Percentiles rank a stretch among this genome's conserved stretches.
phyloP scores from a whole-genome alignment of 2,797 vertebrate genomes.

The Phylloscopus collybita region DNA sequence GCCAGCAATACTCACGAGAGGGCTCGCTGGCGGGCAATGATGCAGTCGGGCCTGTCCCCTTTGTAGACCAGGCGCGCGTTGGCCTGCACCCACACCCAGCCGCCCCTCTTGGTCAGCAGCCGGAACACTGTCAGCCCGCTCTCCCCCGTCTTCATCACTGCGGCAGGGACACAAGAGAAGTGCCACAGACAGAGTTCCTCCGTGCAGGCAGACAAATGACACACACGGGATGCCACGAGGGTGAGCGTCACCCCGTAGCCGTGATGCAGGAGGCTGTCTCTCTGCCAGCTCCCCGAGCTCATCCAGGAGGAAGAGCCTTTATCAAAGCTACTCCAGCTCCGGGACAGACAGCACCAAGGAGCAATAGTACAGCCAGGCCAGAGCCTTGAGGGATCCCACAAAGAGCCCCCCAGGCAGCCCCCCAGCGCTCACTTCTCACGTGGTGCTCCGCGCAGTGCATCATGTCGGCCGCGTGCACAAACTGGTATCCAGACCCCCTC shows the following conservation, averaged over 20 bases:
- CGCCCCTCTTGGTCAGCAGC: constrained; percentile 84
- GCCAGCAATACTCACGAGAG: constrained; percentile 76
- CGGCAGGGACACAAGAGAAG: neutral
- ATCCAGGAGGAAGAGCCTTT: neutral
- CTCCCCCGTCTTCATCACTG: constrained; percentile 87
- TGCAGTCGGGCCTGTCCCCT: constrained; percentile 82
- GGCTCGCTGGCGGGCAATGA: constrained; percentile 82
- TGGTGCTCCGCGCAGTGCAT: constrained; percentile 61
- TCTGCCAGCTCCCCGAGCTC: neutral
- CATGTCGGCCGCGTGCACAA: constrained; percentile 43
- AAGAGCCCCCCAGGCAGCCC: fast-evolving
- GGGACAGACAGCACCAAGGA: neutral
- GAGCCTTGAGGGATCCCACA: neutral
- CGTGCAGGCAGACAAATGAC: fast-evolving
- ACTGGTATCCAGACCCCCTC: constrained; percentile 51
- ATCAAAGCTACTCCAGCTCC: neutral
- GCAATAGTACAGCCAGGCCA: fast-evolving
- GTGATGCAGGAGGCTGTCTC: fast-evolving
- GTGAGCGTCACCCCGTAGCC: fast-evolving
- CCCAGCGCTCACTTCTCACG: constrained; percentile 28
- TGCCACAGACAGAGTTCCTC: fast-evolving
- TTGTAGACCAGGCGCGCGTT: constrained; percentile 84
- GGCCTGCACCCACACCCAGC: constrained; percentile 87
- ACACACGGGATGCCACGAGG: fast-evolving
- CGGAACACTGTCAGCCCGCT: constrained; percentile 83